Evolutionary conservation across 2,888 invertebrate species (phyloP), one percentile per base, ranked within the genome.

Genomic region (Phania funesta): DNA sequence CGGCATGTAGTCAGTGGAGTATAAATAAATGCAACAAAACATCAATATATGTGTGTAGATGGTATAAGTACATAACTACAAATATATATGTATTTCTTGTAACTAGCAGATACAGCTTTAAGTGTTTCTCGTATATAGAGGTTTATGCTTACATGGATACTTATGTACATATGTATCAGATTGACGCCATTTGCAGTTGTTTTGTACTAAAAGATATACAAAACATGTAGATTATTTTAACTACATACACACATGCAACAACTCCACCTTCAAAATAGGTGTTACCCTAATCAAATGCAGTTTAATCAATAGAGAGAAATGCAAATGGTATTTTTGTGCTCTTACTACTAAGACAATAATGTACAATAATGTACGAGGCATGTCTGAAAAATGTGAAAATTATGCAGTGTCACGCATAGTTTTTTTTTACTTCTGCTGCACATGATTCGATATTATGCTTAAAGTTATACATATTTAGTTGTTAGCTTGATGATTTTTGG

Each of bases 241-340:
- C 11, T 29, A 56, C 22, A 50, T 24, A 48, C 67, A 77, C 24
- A 56, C 22, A 50, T 24, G 54, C 67, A 77, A 74, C 74, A 78
- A 78, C 83, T 80, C 80, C 80, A 77, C 83, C 83, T 71, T 67
- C 35, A 70, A 80, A 78, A 60, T 50, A 73, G 78, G 83, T 70
- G 73, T 70, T 68, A 60, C 41, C 48, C 75, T 56, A 64, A 58
- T n/a, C 70, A 70, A 48, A 38, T 67, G 60, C 67, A 62, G 24
- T 71, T 50, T 56, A n/a, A n/a, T n/a, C n/a, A n/a, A n/a, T n/a
- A n/a, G n/a, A n/a, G n/a, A n/a, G n/a, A n/a, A n/a, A n/a, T n/a
- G n/a, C 16, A 29, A 9, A 54, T 65, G 46, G 18, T 44, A 50
- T 18, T 58, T n/a, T 24, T 73, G 70, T 67, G 76, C 71, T 60